These are phyloP conservation scores for Poeciliopsis retropinna DNA, from an alignment of 2,113 vertebrate genomes.

Conservation along the genomic window DNA sequence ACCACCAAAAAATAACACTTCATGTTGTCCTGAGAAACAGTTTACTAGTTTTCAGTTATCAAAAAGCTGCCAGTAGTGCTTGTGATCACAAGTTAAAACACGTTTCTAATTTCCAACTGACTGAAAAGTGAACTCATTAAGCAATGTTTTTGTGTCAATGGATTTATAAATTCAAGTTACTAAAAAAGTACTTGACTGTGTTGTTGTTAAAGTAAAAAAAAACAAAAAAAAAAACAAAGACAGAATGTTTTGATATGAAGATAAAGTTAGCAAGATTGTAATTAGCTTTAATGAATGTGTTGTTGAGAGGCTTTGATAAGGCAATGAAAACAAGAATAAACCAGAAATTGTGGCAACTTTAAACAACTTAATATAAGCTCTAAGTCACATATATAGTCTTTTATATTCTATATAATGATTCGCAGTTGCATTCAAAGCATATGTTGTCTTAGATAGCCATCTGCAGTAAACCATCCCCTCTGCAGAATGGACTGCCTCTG, in stretches of 20 bases:
- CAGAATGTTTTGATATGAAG: too few relatives aligned
- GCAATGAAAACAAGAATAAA: not conserved
- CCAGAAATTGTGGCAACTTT: too few relatives aligned
- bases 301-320: not conserved
- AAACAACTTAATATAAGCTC: too few relatives aligned
- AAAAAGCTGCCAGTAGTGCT: not conserved
- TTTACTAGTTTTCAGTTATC: not conserved
- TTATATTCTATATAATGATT: too few relatives aligned
- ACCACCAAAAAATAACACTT: too few relatives aligned
- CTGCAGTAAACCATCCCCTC: not conserved
- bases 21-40: not conserved
- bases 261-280: too few relatives aligned
- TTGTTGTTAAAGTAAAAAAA: not conserved
- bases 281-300: too few relatives aligned
- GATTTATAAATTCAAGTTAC: not conserved
- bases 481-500: not conserved
- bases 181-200: not conserved
- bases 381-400: too few relatives aligned
- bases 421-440: too few relatives aligned
- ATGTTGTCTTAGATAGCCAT: not conserved
- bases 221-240: too few relatives aligned
- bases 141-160: not conserved
- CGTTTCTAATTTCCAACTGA: not conserved
- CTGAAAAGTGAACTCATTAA: not conserved
- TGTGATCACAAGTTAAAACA: not conserved